phyloP scores from a whole-genome alignment of 1,140 invertebrate species.

The Euschistus heros region DNA sequence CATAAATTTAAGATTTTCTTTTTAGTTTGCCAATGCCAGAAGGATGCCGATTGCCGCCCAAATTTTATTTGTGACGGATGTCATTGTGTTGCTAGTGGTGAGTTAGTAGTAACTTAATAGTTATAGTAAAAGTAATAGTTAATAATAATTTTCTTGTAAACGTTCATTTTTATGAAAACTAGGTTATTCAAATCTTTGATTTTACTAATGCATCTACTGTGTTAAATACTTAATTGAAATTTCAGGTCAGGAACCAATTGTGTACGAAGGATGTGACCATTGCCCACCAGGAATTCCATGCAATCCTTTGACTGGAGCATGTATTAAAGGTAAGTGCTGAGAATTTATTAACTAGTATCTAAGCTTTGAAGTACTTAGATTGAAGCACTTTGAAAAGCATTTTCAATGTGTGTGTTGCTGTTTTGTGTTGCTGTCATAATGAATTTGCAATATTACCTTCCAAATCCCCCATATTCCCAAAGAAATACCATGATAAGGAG shows the following conservation, averaged over 20 bases:
- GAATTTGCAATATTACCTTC: neutral
- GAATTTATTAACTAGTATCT: neutral
- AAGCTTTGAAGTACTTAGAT: neutral
- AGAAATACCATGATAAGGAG: neutral
- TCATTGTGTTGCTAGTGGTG: slow-evolving; percentile 47
- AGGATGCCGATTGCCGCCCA: slow-evolving; percentile 46
- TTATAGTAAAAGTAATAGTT: no score
- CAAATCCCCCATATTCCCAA: slow-evolving; percentile 1
- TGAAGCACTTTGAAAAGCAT: neutral
- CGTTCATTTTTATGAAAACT: no score
- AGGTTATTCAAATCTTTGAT: no score
- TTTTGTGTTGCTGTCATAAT: slow-evolving; percentile 27
- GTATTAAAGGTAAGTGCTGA: slow-evolving; percentile 58
- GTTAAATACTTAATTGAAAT: no score
- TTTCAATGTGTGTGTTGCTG: slow-evolving; percentile 33
- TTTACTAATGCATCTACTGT: no score
- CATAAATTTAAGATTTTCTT: slow-evolving; percentile 24
- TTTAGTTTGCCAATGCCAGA: slow-evolving; percentile 56
- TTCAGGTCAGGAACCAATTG: neutral
- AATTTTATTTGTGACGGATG: slow-evolving; percentile 53
- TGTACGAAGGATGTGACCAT: slow-evolving; percentile 47
- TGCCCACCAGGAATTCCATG: slow-evolving; percentile 63
- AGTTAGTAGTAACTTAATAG: slow-evolving; percentile 28
- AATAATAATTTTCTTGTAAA: no score
- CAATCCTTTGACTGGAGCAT: slow-evolving; percentile 60